Evolutionary conservation across 92 coral and sea anemone species (phyloP).

Genomic region (Parazoanthus swiftii): DNA sequence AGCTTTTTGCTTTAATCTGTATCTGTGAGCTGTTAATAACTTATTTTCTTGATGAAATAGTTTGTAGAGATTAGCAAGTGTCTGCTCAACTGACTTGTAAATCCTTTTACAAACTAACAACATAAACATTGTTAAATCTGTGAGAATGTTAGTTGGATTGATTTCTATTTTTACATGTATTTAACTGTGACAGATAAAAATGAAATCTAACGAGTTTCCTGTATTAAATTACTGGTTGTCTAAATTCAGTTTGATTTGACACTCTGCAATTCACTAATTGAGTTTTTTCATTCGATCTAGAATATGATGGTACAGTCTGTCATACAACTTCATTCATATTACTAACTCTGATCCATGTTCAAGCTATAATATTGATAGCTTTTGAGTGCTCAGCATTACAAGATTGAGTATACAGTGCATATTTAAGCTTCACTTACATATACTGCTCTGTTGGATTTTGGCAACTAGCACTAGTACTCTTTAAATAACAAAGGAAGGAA

Average conservation of each 20-base stretch:
- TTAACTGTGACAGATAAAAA: not conserved
- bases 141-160: not conserved
- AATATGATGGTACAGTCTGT: too few species aligned
- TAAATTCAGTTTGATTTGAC: conserved; percentile 18
- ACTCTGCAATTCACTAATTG: conserved; percentile 9
- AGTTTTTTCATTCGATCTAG: not conserved
- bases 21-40: not conserved
- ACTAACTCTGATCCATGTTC: too few species aligned
- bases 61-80: conserved; percentile 2
- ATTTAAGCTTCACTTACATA: not conserved
- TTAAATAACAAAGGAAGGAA: not conserved
- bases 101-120: conserved; percentile 2
- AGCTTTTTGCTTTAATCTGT: not conserved
- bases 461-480: not conserved
- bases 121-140: not conserved
- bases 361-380: too few species aligned
- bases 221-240: not conserved
- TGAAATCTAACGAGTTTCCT: not conserved
- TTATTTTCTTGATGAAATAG: not conserved
- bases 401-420: not conserved
- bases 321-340: not conserved
- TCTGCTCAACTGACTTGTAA: not conserved
- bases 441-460: too few species aligned
- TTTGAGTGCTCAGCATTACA: too few species aligned
- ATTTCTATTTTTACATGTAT: not conserved